Percentiles rank a stretch among this genome's conserved stretches.
These are phyloP conservation scores for Anguilla rostrata DNA, from an alignment of 2,113 vertebrate genomes.

Conservation along the genomic window DNA sequence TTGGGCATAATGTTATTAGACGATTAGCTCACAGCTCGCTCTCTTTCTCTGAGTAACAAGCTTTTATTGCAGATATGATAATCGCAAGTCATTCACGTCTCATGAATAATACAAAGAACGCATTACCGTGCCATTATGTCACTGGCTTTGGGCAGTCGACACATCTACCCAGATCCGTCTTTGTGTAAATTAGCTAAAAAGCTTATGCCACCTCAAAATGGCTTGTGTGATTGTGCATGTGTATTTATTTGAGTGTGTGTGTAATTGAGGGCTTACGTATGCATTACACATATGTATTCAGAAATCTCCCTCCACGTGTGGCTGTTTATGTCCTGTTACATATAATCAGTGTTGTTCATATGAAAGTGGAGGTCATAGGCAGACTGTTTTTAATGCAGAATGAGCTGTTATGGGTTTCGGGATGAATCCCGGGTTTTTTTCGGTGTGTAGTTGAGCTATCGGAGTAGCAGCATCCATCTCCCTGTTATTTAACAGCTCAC, in stretches of 20 bases:
- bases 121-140: neutral
- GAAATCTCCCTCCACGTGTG: neutral
- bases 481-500: constrained; percentile 12
- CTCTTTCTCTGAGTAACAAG: neutral
- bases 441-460: neutral
- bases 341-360: neutral
- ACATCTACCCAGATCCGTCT: neutral
- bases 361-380: neutral
- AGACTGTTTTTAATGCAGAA: neutral
- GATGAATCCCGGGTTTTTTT: neutral
- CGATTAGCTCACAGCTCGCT: neutral
- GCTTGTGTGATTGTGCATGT: neutral
- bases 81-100: neutral
- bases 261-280: no score
- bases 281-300: no score
- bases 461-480: neutral
- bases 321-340: neutral
- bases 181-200: neutral
- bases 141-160: neutral
- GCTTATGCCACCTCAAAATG: neutral
- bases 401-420: neutral
- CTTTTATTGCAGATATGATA: constrained; percentile 4
- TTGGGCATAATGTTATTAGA: neutral
- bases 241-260: no score
- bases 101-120: neutral